Evolutionary conservation across 2,888 invertebrate genomes (phyloP), one percentile per base, ranked within the genome.

Genomic region (Taphrorychus bicolor): DNA sequence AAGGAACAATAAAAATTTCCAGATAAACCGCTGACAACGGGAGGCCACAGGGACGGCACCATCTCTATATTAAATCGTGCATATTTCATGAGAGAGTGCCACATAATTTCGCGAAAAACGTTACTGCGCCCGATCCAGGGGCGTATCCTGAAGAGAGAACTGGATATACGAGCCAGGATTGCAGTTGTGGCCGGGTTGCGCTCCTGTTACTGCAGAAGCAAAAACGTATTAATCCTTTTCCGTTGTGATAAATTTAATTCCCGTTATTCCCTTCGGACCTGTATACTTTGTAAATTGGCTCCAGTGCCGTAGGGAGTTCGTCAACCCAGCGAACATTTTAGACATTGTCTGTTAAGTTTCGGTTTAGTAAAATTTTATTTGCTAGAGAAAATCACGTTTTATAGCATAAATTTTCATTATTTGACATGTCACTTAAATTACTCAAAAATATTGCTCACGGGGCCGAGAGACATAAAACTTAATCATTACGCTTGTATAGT

Each of bases 181-280:
- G 17, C 11, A 21, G 52, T 22, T 19, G 17, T n/a, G 32, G 32
- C 14, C 32, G 11, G 32, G n/a, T 7, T n/a, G 18, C 51, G 18
- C 51, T 19, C 9, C 40, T 14, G 45, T 14, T 41, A n/a, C 51
- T 32, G 32, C 51, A 52, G 9, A 48, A 52, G 22, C 48, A 62
- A 68, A 68, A 64, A 59, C 59, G 64, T 69, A 69, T 69, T 69
- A 69, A 69, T 69, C 69, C 64, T 69, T 69, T 64, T 57, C 51
- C 51, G 59, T 64, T 63, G 63, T 63, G 41, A 68, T 68, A 68
- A 63, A 68, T 68, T 68, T 68, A 68, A 68, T 68, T 63, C 63
- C 52, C 32, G 5, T 24, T 54, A 56, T 63, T 68, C 68, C 68
- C 68, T 4, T 7, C 24, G 22, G 66, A 61, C 53, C 54, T 21